Evolutionary conservation across 2,888 invertebrate genomes (phyloP), one percentile per base, ranked within the genome.

Genomic region (Lasioglossum figueresi): DNA sequence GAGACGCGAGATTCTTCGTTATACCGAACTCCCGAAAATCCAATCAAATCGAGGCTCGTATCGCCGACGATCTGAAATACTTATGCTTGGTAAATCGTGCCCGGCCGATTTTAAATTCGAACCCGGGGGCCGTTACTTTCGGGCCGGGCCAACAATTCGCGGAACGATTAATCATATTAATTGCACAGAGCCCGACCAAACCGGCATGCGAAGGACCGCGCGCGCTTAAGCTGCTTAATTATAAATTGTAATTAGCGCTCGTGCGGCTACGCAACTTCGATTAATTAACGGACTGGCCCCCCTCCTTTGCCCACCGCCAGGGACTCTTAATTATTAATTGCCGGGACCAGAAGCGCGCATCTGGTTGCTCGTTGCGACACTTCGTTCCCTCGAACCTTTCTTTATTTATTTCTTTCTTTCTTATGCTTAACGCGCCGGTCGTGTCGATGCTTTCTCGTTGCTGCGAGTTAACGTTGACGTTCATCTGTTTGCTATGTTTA

Each of bases 221-320:
- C 91, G 88, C 90, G 91, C 91, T 93, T 91, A 88, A 91, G 92
- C 92, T 93, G 91, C 91, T 94, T 94, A 94, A 94, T 94, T 94
- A 94, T 94, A 94, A 94, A 94, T 94, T 94, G 94, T 94, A 94
- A 94, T 94, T 94, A 94, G 92, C 93, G 92, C 90, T 91, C 82
- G 90, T 88, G 88, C 91, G 88, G 89, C 88, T 91, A 88, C 91
- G 91, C 91, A 89, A 90, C 87, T 87, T 88, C 93, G 93, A 94
- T 94, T 94, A 93, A 94, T 94, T 94, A 94, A 93, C 92, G 90
- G 90, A 87, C 89, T 86, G 88, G 76, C 82, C 86, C 79, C 86
- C 74, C 70, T n/a, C 40, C 40, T 37, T 48, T 43, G 71, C 80
- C 72, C 83, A 79, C 74, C 75, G 88, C 91, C 90, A 83, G 87